Conservation (phyloP, 2,888 invertebrate species). For the Zaprionus obscuricornis region DNA sequence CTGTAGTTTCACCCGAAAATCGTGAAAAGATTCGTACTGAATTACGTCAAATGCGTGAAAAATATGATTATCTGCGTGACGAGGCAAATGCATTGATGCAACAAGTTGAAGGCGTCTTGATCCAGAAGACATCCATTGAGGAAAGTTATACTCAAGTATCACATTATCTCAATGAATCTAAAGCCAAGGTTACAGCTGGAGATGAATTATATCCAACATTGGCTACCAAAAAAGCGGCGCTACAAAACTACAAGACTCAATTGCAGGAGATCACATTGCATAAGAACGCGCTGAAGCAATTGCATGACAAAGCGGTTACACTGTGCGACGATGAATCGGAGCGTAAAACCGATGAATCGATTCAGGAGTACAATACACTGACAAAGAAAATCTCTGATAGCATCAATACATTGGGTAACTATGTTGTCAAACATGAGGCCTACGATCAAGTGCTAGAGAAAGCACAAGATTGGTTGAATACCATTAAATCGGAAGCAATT, state of each 20-base stretch:
- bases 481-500: constrained; percentile 90
- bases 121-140: constrained; percentile 96
- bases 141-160: constrained; percentile 95
- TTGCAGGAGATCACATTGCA: constrained; percentile 94
- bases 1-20: constrained; percentile 93
- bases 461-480: constrained; percentile 91
- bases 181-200: constrained; percentile 89
- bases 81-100: constrained; percentile 93
- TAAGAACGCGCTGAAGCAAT: constrained; percentile 91
- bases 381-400: constrained; percentile 88
- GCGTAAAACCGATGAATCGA: constrained; percentile 89
- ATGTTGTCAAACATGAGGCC: constrained; percentile 91
- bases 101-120: constrained; percentile 93
- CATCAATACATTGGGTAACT: constrained; percentile 87
- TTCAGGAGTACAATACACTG: constrained; percentile 88
- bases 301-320: constrained; percentile 91
- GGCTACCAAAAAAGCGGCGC: constrained; percentile 93
- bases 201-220: constrained; percentile 90
- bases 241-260: constrained; percentile 91
- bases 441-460: constrained; percentile 92
- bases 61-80: constrained; percentile 93
- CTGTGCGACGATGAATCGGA: constrained; percentile 92
- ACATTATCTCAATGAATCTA: constrained; percentile 92
- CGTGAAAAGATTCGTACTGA: constrained; percentile 93
- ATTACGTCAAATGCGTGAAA: constrained; percentile 90